Conservation (phyloP, 2,888 invertebrate species). For the Holacanthella duospinosa region DNA sequence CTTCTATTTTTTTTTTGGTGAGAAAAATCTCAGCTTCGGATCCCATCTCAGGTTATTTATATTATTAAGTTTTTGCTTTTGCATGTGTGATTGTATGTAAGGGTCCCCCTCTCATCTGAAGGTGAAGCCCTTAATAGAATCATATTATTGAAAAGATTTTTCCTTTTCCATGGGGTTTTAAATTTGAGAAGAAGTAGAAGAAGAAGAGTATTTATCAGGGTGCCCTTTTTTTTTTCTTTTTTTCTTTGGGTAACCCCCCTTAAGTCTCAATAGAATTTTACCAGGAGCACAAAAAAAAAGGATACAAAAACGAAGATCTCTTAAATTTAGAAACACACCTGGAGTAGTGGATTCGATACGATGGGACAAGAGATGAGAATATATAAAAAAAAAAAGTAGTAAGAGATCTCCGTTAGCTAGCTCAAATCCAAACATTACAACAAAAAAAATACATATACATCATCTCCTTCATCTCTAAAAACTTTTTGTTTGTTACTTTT, state of each 20-base stretch:
- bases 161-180: no score
- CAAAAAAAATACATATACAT: background rate
- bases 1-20: conserved; percentile 1
- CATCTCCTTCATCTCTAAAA: conserved; percentile 7
- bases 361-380: background rate
- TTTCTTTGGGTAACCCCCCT: no score
- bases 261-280: background rate
- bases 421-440: no score
- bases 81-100: no score
- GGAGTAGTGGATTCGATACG: conserved; percentile 1
- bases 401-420: background rate
- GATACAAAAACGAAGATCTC: conserved; percentile 11
- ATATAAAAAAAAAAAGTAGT: background rate
- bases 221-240: conserved; percentile 6
- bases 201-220: no score
- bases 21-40: conserved; percentile 5
- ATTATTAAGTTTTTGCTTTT: no score
- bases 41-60: no score
- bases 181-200: no score
- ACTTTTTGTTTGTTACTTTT: conserved; percentile 1
- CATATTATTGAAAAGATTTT: background rate
- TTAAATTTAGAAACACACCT: conserved; percentile 7
- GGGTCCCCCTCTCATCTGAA: no score
- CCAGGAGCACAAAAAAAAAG: background rate
- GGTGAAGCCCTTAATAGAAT: conserved; percentile 4